Evolutionary conservation across 2,113 vertebrate genomes (phyloP), one percentile per base, ranked within the genome.

Genomic region (Sialia sialis): DNA sequence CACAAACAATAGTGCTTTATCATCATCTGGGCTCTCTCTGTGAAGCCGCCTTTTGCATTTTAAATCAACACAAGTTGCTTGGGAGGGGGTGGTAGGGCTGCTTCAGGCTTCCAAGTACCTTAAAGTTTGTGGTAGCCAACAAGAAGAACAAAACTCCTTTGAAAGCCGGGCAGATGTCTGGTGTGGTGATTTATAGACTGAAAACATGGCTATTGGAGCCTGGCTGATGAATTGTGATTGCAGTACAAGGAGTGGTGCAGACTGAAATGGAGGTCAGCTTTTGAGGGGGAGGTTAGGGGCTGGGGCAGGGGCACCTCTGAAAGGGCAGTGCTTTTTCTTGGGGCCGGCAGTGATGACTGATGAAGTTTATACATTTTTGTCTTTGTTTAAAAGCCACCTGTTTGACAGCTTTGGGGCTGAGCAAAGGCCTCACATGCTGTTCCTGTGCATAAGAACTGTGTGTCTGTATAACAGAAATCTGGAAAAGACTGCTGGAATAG

Each of bases 341-440:
- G 62, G 87, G 72, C 79, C 36, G 1, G 51, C 72, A 4, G 79
- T 95, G 94, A 96, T 96, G 94, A 96, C 94, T 94, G 94, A 96
- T 94, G 89, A 88, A 84, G 82, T 96, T 97, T 91, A 90, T 96
- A 86, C 92, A 58, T 93, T 95, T 94, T 91, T 91, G 77, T 41
- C 94, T 94, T 96, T 94, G 91, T 96, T 88, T 95, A 77, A 94
- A 95, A 97, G 94, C 94, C 89, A 96, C 94, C 95, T 96, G 94
- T 93, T 87, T 80, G 89, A 95, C 84, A 77, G 78, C 3, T 0
- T 54, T 87, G 58, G 68, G 70, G 68, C 86, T 73, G 89, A 84
- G 87, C 20, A 23, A 69, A 92, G 80, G 94, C 88, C 77, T 94
- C 92, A 49, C 90, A 93, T 69, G 89, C 90, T 70, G 90, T 86